A percentile compares a stretch with the other conserved stretches of the same genome.
phyloP scores from a whole-genome alignment of 2,113 vertebrate genomes.

The Sula dactylatra region DNA sequence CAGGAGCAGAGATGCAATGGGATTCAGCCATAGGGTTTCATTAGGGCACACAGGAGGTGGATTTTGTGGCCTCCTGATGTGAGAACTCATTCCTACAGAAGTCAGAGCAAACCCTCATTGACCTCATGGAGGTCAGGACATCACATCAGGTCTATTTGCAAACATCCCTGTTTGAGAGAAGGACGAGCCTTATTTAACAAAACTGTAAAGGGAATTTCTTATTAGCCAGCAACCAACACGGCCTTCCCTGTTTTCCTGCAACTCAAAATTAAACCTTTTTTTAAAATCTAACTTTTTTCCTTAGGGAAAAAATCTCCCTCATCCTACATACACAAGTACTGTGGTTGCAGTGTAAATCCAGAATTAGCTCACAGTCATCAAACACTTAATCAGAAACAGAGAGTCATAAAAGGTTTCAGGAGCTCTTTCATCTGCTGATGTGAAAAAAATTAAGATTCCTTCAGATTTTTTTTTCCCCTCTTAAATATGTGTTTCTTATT shows the following conservation, averaged over 20 bases:
- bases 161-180: neutral
- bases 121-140: neutral
- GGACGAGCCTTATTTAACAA: fast-evolving
- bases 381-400: neutral
- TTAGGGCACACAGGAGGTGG: fast-evolving
- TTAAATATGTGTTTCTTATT: neutral
- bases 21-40: fast-evolving
- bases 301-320: neutral
- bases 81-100: fast-evolving
- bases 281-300: neutral
- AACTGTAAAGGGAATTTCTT: neutral
- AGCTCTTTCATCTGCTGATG: neutral
- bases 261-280: neutral
- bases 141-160: neutral
- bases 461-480: neutral
- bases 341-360: neutral
- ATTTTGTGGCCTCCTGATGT: neutral
- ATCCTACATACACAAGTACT: too few species aligned
- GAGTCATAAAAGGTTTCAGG: neutral
- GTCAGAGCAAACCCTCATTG: neutral
- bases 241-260: neutral
- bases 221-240: neutral
- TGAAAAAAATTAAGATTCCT: neutral
- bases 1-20: neutral
- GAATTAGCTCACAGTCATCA: neutral